phyloP scores from a whole-genome alignment of 2,888 invertebrate genomes.

The Drosophila infuscata region DNA sequence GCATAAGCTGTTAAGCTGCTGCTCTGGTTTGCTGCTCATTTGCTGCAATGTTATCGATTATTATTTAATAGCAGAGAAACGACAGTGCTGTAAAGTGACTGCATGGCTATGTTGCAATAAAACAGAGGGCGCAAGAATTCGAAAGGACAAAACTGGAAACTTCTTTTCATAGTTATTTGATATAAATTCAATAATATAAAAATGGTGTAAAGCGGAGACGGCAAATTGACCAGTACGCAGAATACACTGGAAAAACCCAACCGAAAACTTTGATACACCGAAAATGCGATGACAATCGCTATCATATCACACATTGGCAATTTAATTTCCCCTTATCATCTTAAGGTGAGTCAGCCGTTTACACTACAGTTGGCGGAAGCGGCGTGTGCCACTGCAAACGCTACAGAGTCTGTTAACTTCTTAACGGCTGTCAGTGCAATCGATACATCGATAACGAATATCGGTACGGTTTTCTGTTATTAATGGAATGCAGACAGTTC shows the following conservation, averaged over 20 bases:
- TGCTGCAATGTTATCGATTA: background rate
- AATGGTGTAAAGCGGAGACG: background rate
- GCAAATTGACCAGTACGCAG: background rate
- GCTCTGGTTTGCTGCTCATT: background rate
- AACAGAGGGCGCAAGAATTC: background rate
- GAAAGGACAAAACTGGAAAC: background rate
- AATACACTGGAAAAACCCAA: background rate
- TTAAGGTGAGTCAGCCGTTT: background rate
- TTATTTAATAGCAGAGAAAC: background rate
- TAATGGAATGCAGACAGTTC: slow-evolving; percentile 23
- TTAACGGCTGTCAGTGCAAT: background rate
- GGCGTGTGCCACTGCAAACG: background rate
- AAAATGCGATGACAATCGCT: background rate
- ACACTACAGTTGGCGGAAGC: too few relatives aligned
- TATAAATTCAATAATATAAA: background rate
- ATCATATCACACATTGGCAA: background rate
- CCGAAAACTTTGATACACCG: too few relatives aligned
- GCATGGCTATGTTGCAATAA: background rate
- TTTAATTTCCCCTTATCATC: background rate
- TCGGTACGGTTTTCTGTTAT: slow-evolving; percentile 2
- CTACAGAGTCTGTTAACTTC: background rate
- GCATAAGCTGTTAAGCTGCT: background rate
- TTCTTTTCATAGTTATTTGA: background rate
- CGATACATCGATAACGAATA: slow-evolving; percentile 26
- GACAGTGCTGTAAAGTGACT: background rate